phyloP scores from a whole-genome alignment of 1,140 invertebrate species.

The Euschistus heros region DNA sequence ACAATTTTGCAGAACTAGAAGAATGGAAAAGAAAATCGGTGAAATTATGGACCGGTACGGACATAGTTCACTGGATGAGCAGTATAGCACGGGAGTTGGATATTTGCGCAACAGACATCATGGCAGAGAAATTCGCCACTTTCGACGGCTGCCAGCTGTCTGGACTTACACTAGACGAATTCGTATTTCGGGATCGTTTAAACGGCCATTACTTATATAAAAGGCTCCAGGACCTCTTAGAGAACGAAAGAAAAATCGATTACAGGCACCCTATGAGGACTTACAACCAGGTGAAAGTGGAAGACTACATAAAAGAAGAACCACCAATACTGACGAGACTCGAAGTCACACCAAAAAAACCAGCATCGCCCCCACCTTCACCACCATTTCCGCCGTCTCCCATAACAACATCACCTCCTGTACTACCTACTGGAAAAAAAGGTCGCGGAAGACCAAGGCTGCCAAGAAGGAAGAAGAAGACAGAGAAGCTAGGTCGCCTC shows the following conservation, averaged over 20 bases:
- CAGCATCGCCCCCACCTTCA: neutral
- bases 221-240: neutral
- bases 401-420: neutral
- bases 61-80: slow-evolving; percentile 12
- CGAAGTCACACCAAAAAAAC: neutral
- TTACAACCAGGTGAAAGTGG: neutral
- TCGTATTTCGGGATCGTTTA: neutral
- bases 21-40: neutral
- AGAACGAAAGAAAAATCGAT: neutral
- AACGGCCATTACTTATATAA: slow-evolving; percentile 1
- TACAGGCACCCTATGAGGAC: neutral
- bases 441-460: slow-evolving; percentile 11
- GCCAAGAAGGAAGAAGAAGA: slow-evolving; percentile 13
- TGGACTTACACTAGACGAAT: neutral
- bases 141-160: slow-evolving; percentile 7
- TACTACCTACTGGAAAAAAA: neutral
- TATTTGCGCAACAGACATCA: neutral
- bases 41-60: neutral
- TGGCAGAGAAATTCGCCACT: neutral
- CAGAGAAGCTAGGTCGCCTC: slow-evolving; percentile 40
- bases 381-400: neutral
- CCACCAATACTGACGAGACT: neutral
- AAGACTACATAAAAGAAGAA: neutral
- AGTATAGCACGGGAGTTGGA: neutral
- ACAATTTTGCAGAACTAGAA: neutral